Evolutionary conservation across 1,140 invertebrate genomes (phyloP), one percentile per base, ranked within the genome.

Genomic region (Brachystomella parvula): DNA sequence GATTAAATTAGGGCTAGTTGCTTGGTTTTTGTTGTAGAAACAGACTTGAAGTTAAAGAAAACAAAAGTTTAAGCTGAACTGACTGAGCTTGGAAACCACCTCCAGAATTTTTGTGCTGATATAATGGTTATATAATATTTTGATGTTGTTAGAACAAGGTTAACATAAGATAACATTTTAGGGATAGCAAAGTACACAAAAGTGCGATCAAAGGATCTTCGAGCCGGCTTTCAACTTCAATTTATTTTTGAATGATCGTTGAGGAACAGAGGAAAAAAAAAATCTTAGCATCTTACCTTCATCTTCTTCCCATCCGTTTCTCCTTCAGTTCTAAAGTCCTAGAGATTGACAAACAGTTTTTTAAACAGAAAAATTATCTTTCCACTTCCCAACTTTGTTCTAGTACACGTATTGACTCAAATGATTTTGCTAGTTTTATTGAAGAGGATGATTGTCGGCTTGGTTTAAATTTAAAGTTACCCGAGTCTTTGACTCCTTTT

Each of bases 391-490:
- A 39, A 28, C 44, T 6, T 44, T 29, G 53, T 64, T 49, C 12
- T 61, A 6, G 6, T 59, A 17, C 57, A 17, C 26, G 12, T 53
- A 24, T 53, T 9, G 9, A 53, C 49, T 17, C 6, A 24, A 9
- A 53, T 53, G 49, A 53, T 9, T 53, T 53, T n/a, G n/a, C n/a
- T n/a, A n/a, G 30, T 57, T 24, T 17, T 9, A 53, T 17, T 53
- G 6, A 15, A 53, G 24, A 3, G 9, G 21, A 53, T 30, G 61
- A 64, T 64, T 64, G 63, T 53, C 63, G 63, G 63, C 63, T 56
- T 29, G 17, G 35, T 39, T 62, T 24, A 9, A 3, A 47, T 29
- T 12, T 44, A 26, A 17, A 12, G 49, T 53, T 24, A 17, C 24
- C n/a, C 9, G 39, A 44, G 39, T 44, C 39, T 9, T 44, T 44